Evolutionary conservation across 1,140 invertebrate species (phyloP).

Genomic region (Liolophura sinensis): DNA sequence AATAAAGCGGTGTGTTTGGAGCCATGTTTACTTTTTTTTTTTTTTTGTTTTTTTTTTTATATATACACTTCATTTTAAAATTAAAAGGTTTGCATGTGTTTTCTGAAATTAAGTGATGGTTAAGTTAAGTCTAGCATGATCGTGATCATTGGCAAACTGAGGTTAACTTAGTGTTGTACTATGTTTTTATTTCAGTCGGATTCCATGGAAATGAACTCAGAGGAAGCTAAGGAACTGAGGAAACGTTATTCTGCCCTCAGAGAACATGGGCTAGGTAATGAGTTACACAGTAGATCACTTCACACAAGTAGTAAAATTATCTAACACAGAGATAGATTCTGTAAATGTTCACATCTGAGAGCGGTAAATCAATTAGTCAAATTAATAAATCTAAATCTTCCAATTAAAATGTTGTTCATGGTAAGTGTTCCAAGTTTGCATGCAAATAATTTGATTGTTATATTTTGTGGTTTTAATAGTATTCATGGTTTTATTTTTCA

Average conservation of each 20-base stretch:
- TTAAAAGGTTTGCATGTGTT: too few species aligned
- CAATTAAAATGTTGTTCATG: background rate
- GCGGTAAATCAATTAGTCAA: too few species aligned
- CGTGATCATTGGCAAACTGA: background rate
- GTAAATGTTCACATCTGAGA: too few species aligned
- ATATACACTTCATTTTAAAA: background rate
- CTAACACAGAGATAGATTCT: background rate
- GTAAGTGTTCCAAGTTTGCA: background rate
- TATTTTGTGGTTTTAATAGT: background rate
- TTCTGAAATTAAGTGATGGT: constrained; percentile 1
- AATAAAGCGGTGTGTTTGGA: too few species aligned
- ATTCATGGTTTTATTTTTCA: constrained; percentile 16
- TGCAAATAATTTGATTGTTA: background rate
- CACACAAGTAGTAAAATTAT: background rate
- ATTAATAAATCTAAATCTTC: background rate
- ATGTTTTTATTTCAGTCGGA: constrained; percentile 34
- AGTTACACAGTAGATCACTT: background rate
- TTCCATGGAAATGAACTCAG: constrained; percentile 45
- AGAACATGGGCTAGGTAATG: constrained; percentile 48
- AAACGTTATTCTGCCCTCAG: constrained; percentile 42
- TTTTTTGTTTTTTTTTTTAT: too few species aligned
- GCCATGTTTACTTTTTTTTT: too few species aligned
- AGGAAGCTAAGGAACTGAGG: constrained; percentile 42
- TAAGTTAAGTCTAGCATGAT: background rate
- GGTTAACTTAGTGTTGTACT: background rate